Conservation (phyloP, 2,113 vertebrate species). For the Petaurus breviceps region DNA sequence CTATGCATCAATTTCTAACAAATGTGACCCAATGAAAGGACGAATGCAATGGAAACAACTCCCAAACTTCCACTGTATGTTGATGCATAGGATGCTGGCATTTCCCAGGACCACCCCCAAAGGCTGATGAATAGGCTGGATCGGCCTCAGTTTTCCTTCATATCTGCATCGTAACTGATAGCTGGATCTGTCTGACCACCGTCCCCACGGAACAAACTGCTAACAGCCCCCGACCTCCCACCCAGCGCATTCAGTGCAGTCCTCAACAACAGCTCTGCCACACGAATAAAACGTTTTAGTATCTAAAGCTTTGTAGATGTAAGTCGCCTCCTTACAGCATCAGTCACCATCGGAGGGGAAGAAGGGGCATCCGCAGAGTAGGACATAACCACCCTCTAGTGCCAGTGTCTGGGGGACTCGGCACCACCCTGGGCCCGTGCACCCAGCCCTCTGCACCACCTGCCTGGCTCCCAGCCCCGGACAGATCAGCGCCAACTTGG, state of each 20-base stretch:
- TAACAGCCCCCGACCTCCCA: not conserved
- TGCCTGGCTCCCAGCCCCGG: not conserved
- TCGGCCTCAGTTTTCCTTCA: not conserved
- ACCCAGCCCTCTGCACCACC: not conserved
- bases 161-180: not conserved
- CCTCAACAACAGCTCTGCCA: slow-evolving; percentile 21
- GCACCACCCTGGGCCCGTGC: not conserved
- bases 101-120: not conserved
- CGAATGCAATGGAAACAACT: not conserved
- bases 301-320: slow-evolving; percentile 11
- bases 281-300: not conserved
- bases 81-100: not conserved
- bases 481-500: not conserved
- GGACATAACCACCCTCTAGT: not conserved
- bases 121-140: not conserved
- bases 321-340: not conserved
- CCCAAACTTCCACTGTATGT: not conserved
- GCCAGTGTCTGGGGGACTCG: not conserved
- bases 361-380: not conserved
- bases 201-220: not conserved
- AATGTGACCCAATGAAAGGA: not conserved
- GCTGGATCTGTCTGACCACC: slow-evolving; percentile 4
- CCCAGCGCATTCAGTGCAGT: not conserved
- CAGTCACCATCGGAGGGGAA: slow-evolving; percentile 12
- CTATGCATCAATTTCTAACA: not conserved